Conservation (phyloP, 1,140 invertebrate genomes). For the Lordiphosa mommai region DNA sequence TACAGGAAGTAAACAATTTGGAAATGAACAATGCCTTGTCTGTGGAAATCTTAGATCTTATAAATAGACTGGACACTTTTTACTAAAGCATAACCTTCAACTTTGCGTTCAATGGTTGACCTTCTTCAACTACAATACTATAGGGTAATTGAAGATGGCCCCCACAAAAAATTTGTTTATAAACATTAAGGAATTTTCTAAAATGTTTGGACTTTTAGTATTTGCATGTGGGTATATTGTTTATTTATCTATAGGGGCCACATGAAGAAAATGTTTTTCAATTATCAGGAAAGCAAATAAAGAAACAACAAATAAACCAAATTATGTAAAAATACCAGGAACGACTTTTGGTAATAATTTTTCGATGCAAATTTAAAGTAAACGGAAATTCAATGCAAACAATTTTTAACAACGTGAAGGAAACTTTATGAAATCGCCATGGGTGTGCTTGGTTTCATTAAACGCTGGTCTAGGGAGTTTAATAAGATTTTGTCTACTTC, state of each 20-base stretch:
- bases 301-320: conserved; percentile 9
- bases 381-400: no score
- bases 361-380: no score
- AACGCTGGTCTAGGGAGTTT: no score
- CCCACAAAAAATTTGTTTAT: background rate
- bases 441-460: no score
- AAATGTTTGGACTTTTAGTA: background rate
- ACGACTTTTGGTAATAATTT: background rate
- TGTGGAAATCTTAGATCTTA: background rate
- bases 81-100: no score
- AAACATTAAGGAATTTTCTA: background rate
- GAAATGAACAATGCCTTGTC: conserved; percentile 1
- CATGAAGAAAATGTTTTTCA: conserved; percentile 18
- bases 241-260: conserved; percentile 42
- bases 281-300: conserved; percentile 27
- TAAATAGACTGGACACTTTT: no score
- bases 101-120: no score
- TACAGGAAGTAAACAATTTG: background rate
- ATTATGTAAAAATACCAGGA: background rate
- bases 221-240: conserved; percentile 8
- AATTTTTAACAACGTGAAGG: no score
- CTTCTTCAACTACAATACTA: no score
- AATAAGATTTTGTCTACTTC: no score
- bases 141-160: background rate
- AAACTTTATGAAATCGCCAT: no score